phyloP scores from a whole-genome alignment of 2,888 invertebrate genomes.

The Agrilus mali region DNA sequence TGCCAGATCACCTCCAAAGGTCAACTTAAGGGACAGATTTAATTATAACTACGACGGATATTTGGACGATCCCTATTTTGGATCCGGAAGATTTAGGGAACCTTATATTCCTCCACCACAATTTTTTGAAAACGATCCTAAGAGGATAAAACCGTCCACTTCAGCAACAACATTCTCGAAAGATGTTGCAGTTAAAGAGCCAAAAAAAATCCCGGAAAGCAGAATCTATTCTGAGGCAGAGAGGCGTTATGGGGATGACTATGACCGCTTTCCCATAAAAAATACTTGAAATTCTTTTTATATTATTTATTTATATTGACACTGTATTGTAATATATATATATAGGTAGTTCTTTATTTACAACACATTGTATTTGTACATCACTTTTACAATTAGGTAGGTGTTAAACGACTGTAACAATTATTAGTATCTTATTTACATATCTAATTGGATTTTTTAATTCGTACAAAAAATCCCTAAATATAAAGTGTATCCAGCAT shows the following conservation, averaged over 20 bases:
- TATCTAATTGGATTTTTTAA: no score
- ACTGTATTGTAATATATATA: no score
- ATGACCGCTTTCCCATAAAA: no score
- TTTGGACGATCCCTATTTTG: conserved; percentile 15
- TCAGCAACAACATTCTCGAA: conserved; percentile 29
- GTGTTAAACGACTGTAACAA: no score
- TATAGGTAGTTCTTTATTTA: no score
- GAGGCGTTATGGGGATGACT: conserved; percentile 18
- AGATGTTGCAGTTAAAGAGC: conserved; percentile 29
- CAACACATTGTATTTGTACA: no score
- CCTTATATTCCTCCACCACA: conserved; percentile 15
- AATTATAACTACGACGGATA: conserved; percentile 16
- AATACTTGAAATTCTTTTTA: no score
- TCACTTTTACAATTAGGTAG: no score
- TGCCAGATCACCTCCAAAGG: conserved; percentile 46
- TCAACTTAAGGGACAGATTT: conserved; percentile 42
- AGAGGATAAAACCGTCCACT: conserved; percentile 16
- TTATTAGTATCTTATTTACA: no score
- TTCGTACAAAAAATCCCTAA: no score
- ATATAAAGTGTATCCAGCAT: no score
- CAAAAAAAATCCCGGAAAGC: conserved; percentile 31
- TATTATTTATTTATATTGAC: no score
- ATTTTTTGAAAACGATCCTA: conserved; percentile 17
- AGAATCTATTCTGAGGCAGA: conserved; percentile 30
- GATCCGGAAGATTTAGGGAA: conserved; percentile 15